These are phyloP conservation scores for Danaus chrysippus DNA, from an alignment of 2,888 invertebrate species.

Conservation along the genomic window DNA sequence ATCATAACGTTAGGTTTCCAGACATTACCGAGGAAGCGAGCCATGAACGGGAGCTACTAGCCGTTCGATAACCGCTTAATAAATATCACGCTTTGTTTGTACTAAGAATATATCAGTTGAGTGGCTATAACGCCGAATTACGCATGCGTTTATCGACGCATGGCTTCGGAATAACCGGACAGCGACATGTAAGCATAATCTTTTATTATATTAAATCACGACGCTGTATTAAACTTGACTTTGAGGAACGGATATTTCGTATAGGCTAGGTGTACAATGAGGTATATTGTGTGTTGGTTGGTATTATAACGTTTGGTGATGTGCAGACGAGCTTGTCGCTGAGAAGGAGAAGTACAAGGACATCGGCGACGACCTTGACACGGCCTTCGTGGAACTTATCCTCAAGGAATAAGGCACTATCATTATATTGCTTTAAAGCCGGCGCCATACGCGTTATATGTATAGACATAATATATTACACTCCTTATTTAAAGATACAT, in stretches of 20 bases:
- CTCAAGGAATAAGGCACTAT: slow-evolving; percentile 80
- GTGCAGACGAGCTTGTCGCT: slow-evolving; percentile 92
- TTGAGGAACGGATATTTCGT: slow-evolving; percentile 35
- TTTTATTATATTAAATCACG: slow-evolving; percentile 34
- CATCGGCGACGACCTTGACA: slow-evolving; percentile 99
- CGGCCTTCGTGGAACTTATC: slow-evolving; percentile 97
- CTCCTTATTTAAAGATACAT: slow-evolving; percentile 70
- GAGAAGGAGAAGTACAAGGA: slow-evolving; percentile 99
- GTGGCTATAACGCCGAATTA: slow-evolving; percentile 23
- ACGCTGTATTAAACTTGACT: slow-evolving; percentile 65
- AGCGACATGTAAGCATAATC: slow-evolving; percentile 44
- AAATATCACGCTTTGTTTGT: slow-evolving; percentile 40
- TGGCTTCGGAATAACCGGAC: slow-evolving; percentile 74
- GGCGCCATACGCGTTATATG: slow-evolving; percentile 46
- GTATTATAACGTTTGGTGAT: slow-evolving; percentile 22
- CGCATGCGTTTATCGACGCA: slow-evolving; percentile 48
- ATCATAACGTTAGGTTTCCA: slow-evolving; percentile 63
- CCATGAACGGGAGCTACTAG: too few species aligned
- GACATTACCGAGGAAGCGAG: slow-evolving; percentile 69
- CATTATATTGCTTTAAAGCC: slow-evolving; percentile 7
- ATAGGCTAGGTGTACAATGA: slow-evolving; percentile 6
- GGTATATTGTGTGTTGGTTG: slow-evolving; percentile 11
- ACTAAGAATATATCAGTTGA: slow-evolving; percentile 23
- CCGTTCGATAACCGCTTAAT: slow-evolving; percentile 25
- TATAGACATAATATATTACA: slow-evolving; percentile 70